Conservation (phyloP, 2,888 invertebrate genomes). For the Microctonus aethiopoides region DNA sequence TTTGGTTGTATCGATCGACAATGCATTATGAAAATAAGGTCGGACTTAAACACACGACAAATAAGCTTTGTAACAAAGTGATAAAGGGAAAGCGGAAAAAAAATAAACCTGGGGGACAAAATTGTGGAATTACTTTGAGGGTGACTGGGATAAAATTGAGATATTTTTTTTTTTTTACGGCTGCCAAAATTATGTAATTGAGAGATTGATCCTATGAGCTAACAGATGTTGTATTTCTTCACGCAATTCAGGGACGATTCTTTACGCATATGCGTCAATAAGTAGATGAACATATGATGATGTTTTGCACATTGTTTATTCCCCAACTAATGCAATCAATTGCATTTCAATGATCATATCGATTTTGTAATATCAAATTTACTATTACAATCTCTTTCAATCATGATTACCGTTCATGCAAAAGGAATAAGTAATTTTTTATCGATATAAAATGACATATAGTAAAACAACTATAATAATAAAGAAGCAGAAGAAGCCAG, state of each 20-base stretch:
- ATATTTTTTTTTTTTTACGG: constrained; percentile 13
- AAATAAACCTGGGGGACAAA: constrained; percentile 23
- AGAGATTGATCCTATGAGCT: constrained; percentile 41
- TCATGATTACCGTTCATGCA: neutral
- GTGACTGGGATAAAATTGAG: constrained; percentile 20
- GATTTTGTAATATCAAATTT: neutral
- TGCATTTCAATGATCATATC: neutral
- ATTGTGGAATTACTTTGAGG: neutral
- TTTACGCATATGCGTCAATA: constrained; percentile 55
- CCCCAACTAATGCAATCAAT: neutral
- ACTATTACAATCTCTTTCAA: neutral
- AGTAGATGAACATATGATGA: constrained; percentile 11
- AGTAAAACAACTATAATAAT: neutral
- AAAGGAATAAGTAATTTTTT: neutral
- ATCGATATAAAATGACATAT: neutral
- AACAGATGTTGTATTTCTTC: constrained; percentile 54
- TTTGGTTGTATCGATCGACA: neutral
- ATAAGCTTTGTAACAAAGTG: constrained; percentile 3
- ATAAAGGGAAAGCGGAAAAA: constrained; percentile 1
- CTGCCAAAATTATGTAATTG: constrained; percentile 29
- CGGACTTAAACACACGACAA: neutral
- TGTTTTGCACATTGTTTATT: constrained; percentile 1
- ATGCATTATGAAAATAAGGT: neutral
- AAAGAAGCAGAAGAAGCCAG: neutral
- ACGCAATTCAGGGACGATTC: constrained; percentile 46